Evolutionary conservation across 2,797 vertebrate species (phyloP), one percentile per base, ranked within the genome.

Genomic region (Aythya fuligula): DNA sequence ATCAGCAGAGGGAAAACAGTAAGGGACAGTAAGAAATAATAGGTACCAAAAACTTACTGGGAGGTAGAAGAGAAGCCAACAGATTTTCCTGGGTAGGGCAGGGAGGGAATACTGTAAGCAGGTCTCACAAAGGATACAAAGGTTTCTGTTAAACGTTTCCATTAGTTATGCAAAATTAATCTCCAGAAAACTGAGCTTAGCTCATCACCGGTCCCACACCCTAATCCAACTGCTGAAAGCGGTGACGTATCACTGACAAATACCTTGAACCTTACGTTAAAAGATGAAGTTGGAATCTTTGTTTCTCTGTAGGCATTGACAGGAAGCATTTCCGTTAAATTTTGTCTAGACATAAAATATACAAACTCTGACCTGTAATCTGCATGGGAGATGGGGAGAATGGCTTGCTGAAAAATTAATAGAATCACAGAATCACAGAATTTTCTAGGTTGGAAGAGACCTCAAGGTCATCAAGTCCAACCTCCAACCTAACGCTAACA

Each of bases 121-220:
- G 41, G 39, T 65, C 94, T 58, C 74, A 93, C 70, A 91, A 57
- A 62, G 62, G 49, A 79, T 6, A 82, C 65, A 90, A 90, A 93
- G 65, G 56, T 80, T 95, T 89, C 70, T 72, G 45, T 51, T 69
- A 65, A 90, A 91, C 0, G 0, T 47, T 84, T 8, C 80, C 45
- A 79, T 85, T 43, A 70, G 71, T 75, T 91, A 90, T 11, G 49
- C 22, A 85, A 84, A 96, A 76, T 53, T 89, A 67, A 87, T 76
- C 80, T 87, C 77, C 67, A 91, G 57, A 85, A 96, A 90, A 94
- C 30, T 8, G 22, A 85, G 64, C 30, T 82, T 30, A 92, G 80
- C 80, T 94, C 67, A 83, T 91, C 93, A 95, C 93, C 95, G 93
- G 83, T 58, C 69, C 88, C 90, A 87, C 86, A 77, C 77, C 88